Percentiles rank a stretch among this genome's conserved stretches.
phyloP scores from a whole-genome alignment of 1,140 invertebrate species.

The Drosophila sechellia region DNA sequence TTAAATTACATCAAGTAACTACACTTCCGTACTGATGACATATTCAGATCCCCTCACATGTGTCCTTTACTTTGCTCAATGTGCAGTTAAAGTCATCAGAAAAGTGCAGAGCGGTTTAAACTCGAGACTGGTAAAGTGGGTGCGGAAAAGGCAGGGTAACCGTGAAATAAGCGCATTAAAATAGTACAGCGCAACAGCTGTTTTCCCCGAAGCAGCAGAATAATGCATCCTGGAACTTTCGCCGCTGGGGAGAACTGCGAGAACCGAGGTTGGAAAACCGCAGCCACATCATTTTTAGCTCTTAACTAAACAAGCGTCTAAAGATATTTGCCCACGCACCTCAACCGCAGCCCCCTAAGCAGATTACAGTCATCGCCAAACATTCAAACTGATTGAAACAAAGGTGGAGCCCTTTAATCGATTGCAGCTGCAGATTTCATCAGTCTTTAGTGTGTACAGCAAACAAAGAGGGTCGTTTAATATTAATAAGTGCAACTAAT shows the following conservation, averaged over 20 bases:
- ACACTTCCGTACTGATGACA: too few species aligned
- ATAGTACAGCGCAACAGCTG: constrained; percentile 60
- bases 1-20: constrained; percentile 14
- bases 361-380: constrained; percentile 45
- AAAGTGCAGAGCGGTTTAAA: not conserved
- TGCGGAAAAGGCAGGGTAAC: constrained; percentile 4
- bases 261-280: constrained; percentile 14
- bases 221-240: constrained; percentile 17
- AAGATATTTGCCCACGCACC: constrained; percentile 45
- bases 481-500: too few species aligned
- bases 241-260: constrained; percentile 1
- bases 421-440: constrained; percentile 7
- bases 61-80: constrained; percentile 10
- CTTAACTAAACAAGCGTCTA: constrained; percentile 49
- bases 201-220: constrained; percentile 12
- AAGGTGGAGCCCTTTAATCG: constrained; percentile 18
- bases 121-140: constrained; percentile 5
- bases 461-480: too few species aligned
- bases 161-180: constrained; percentile 55
- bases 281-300: constrained; percentile 52
- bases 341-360: constrained; percentile 37
- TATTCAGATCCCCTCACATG: too few species aligned
- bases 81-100: constrained; percentile 27
- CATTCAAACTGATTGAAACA: constrained; percentile 36
- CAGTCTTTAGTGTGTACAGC: not conserved